phyloP scores from a whole-genome alignment of 2,797 vertebrate species.

The Tolypeutes matacus region DNA sequence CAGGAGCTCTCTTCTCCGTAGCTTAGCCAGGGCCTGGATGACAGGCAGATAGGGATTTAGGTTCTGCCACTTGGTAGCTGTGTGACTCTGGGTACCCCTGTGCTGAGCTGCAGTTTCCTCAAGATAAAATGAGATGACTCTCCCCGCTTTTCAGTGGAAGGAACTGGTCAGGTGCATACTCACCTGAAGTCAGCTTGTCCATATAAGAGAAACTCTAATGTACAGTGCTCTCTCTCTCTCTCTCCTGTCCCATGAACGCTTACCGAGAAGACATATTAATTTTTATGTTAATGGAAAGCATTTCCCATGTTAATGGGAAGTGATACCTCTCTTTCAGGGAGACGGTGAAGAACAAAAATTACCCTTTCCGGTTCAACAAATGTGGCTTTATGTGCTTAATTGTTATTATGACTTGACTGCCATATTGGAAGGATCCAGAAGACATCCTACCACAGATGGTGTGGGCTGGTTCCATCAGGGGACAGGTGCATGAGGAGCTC shows the following conservation, averaged over 20 bases:
- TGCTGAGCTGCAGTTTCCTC: neutral
- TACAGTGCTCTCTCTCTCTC: neutral
- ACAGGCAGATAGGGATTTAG: neutral
- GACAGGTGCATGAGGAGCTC: fast-evolving
- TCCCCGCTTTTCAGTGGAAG: fast-evolving
- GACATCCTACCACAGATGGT: fast-evolving
- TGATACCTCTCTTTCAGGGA: fast-evolving
- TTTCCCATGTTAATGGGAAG: too few species aligned
- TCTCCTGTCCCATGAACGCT: fast-evolving
- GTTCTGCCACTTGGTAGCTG: fast-evolving
- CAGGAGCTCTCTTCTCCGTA: fast-evolving
- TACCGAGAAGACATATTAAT: neutral
- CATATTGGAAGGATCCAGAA: neutral
- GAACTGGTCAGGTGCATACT: neutral
- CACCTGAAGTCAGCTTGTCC: too few species aligned
- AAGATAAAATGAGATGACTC: too few species aligned
- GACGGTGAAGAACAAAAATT: neutral
- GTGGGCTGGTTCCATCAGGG: neutral
- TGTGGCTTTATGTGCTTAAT: neutral
- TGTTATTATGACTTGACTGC: neutral
- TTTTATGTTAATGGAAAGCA: neutral
- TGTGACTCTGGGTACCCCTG: fast-evolving
- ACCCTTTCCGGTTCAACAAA: neutral
- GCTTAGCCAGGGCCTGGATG: neutral
- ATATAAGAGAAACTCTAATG: fast-evolving